Evolutionary conservation across 1,140 invertebrate species (phyloP).

Genomic region (Brachionus manjavacas): DNA sequence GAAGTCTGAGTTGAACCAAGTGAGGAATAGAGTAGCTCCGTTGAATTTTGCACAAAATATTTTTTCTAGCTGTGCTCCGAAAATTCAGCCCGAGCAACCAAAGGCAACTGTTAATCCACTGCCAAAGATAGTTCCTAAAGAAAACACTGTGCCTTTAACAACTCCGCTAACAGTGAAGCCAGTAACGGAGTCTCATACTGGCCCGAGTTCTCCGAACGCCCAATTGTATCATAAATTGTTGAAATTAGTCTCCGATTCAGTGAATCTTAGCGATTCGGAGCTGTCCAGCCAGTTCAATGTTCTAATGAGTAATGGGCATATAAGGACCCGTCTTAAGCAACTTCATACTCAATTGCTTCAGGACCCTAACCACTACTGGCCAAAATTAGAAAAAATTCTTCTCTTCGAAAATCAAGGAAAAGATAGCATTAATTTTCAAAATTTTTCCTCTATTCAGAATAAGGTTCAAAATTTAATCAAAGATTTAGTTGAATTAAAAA

Average conservation of each 20-base stretch:
- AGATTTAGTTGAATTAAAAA: slow-evolving; percentile 27
- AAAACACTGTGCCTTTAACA: neutral
- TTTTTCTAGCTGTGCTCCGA: neutral
- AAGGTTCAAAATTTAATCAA: neutral
- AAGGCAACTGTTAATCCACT: neutral
- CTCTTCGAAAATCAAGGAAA: slow-evolving; percentile 10
- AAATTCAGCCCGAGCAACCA: neutral
- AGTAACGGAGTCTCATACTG: neutral
- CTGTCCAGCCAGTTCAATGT: neutral
- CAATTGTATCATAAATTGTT: slow-evolving; percentile 28
- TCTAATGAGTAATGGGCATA: neutral
- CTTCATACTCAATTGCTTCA: slow-evolving; percentile 34
- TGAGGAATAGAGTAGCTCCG: neutral
- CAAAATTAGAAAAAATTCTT: slow-evolving; percentile 16
- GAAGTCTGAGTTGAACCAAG: neutral
- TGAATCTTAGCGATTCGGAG: neutral
- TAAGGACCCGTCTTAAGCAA: slow-evolving; percentile 14
- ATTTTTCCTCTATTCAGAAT: neutral
- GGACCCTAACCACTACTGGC: slow-evolving; percentile 31
- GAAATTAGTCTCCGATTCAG: slow-evolving; percentile 1
- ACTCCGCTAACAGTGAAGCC: neutral
- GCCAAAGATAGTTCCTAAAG: neutral
- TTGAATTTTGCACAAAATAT: neutral
- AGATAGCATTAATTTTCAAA: neutral
- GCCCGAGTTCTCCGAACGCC: neutral